These are phyloP conservation scores for Cheirogaleus medius DNA, from an alignment of 2,113 vertebrate species.

Conservation along the genomic window DNA sequence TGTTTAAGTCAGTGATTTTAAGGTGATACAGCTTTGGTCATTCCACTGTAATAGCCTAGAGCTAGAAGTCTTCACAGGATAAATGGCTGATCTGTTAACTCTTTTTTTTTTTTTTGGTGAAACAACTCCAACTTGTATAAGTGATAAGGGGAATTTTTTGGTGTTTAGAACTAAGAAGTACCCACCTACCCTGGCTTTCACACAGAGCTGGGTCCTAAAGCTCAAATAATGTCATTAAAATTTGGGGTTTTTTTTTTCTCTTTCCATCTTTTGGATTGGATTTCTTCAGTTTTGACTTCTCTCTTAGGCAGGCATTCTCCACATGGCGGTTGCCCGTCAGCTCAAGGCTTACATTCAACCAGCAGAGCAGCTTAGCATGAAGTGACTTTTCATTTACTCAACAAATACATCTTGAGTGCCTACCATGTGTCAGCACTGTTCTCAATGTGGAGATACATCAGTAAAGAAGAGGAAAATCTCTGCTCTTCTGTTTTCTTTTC, in stretches of 20 bases:
- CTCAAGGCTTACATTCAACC: not conserved
- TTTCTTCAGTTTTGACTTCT: not conserved
- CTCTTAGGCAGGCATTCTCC: not conserved
- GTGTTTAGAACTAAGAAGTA: not conserved
- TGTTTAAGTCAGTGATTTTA: conserved; percentile 10
- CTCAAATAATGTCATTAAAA: not conserved
- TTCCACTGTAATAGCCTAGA: not conserved
- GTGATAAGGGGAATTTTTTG: not conserved
- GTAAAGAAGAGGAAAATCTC: not conserved
- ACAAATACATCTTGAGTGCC: not conserved
- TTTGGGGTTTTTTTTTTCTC: not conserved
- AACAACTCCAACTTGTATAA: not conserved
- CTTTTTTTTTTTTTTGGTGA: not conserved
- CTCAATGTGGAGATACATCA: not conserved
- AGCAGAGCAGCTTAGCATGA: not conserved
- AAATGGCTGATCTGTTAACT: not conserved
- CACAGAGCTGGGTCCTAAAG: not conserved
- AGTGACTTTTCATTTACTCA: not conserved
- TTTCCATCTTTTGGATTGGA: not conserved
- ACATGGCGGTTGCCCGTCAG: not conserved
- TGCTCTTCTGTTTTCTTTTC: not conserved
- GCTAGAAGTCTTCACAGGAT: not conserved
- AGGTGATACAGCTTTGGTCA: not conserved
- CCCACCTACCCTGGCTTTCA: not conserved
- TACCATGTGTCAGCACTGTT: not conserved